Conservation (phyloP, 2,113 vertebrate species). For the Hypomesus transpacificus region DNA sequence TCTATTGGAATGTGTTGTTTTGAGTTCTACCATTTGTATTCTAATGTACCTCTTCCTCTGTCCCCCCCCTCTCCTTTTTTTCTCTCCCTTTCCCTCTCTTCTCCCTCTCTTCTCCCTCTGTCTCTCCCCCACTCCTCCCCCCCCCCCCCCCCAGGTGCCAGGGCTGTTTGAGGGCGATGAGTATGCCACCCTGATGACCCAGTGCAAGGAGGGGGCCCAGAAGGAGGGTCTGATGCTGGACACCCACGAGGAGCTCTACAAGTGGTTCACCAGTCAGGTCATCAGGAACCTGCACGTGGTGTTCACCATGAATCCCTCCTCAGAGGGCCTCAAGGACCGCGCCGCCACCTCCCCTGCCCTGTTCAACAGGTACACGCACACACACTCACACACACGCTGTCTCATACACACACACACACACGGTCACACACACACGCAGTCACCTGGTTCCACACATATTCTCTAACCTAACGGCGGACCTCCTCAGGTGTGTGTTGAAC, state of each 20-base stretch:
- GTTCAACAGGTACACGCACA: conserved; percentile 87
- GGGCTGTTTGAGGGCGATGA: conserved; percentile 98
- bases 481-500: conserved; percentile 90
- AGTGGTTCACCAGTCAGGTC: conserved; percentile 99
- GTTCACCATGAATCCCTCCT: conserved; percentile 99
- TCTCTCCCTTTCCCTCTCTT: neutral
- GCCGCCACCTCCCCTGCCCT: conserved; percentile 96
- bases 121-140: neutral
- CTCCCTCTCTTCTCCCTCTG: no score
- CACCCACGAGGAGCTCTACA: conserved; percentile 96
- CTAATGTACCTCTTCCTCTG: neutral
- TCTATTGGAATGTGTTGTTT: neutral
- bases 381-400: neutral
- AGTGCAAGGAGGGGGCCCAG: conserved; percentile 98
- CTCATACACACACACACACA: neutral
- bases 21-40: neutral
- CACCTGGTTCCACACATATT: neutral
- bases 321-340: conserved; percentile 95
- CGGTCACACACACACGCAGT: neutral
- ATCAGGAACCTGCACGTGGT: conserved; percentile 98
- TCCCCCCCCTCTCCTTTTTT: neutral
- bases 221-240: conserved; percentile 98
- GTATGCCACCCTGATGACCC: conserved; percentile 96
- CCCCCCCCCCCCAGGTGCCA: conserved; percentile 77
- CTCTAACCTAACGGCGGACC: neutral